Percentiles rank a stretch among this genome's conserved stretches.
These are phyloP conservation scores for Cephus pulcher DNA, from an alignment of 2,888 invertebrate species.

Conservation along the genomic window DNA sequence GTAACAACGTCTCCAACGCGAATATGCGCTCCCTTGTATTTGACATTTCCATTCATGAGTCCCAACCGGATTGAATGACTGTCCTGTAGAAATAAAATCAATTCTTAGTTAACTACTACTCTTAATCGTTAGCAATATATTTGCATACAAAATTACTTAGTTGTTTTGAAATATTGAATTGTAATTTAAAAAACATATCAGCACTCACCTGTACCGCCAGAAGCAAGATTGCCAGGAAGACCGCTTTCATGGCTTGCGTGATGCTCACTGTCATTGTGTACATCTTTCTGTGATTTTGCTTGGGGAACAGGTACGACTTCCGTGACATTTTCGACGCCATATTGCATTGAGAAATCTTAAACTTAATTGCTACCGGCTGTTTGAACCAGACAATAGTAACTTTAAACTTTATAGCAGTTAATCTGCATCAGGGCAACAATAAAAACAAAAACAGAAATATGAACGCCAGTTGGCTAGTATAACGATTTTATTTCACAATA, in stretches of 20 bases:
- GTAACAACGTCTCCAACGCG: conserved; percentile 26
- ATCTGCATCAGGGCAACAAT: neutral
- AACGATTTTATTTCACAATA: neutral
- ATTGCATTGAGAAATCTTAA: conserved; percentile 15
- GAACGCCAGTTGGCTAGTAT: neutral
- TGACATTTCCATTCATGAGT: conserved; percentile 29
- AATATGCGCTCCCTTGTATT: conserved; percentile 18
- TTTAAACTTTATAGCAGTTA: neutral
- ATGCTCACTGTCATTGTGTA: conserved; percentile 13
- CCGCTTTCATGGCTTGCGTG: conserved; percentile 15
- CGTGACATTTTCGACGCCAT: conserved; percentile 1
- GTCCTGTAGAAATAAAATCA: conserved; percentile 15
- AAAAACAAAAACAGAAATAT: neutral
- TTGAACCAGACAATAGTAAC: neutral
- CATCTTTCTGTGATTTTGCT: conserved; percentile 4
- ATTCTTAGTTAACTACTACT: conserved; percentile 2
- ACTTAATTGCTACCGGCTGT: conserved; percentile 1
- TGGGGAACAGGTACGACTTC: conserved; percentile 14
- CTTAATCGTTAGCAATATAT: neutral
- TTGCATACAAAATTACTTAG: neutral
- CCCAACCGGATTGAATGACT: conserved; percentile 19
- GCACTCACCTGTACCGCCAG: neutral
- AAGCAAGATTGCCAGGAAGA: conserved; percentile 7
- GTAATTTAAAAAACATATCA: neutral
- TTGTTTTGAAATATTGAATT: neutral